Percentiles rank a stretch among this genome's conserved stretches.
Conservation (phyloP, 2,888 invertebrate species). For the Perizoma flavofasciatum region DNA sequence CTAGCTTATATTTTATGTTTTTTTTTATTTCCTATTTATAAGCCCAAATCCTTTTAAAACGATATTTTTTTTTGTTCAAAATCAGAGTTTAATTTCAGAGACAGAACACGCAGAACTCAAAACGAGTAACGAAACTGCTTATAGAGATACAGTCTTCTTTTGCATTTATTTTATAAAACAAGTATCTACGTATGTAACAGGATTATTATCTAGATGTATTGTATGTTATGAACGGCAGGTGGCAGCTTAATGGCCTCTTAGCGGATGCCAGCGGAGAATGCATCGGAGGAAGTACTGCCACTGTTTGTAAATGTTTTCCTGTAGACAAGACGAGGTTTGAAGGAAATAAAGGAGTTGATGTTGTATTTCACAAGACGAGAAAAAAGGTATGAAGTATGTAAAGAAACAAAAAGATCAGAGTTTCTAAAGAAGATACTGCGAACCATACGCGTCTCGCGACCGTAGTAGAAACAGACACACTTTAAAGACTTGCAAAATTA, state of each 20-base stretch:
- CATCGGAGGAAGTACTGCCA: constrained; percentile 50
- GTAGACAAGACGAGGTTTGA: constrained; percentile 41
- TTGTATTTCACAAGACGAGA: not conserved
- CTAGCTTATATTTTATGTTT: too few relatives aligned
- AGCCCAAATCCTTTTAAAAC: too few relatives aligned
- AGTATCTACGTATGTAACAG: constrained; percentile 23
- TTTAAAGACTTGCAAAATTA: not conserved
- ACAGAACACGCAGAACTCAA: too few relatives aligned
- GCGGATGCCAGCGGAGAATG: constrained; percentile 49
- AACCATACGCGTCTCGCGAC: not conserved
- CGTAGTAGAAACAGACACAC: not conserved
- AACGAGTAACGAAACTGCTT: too few relatives aligned
- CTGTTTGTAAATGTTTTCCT: constrained; percentile 58
- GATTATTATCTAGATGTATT: constrained; percentile 36
- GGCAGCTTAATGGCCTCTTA: constrained; percentile 35
- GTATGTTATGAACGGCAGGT: constrained; percentile 36
- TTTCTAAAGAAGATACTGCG: too few relatives aligned
- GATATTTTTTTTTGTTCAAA: too few relatives aligned
- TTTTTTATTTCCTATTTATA: too few relatives aligned
- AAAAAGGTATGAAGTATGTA: not conserved
- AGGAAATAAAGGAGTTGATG: constrained; percentile 38
- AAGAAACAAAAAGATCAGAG: not conserved
- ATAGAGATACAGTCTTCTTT: too few relatives aligned
- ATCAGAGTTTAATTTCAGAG: too few relatives aligned
- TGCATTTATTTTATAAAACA: constrained; percentile 2